phyloP scores from a whole-genome alignment of 2,797 vertebrate genomes.

The Acipenser ruthenus region DNA sequence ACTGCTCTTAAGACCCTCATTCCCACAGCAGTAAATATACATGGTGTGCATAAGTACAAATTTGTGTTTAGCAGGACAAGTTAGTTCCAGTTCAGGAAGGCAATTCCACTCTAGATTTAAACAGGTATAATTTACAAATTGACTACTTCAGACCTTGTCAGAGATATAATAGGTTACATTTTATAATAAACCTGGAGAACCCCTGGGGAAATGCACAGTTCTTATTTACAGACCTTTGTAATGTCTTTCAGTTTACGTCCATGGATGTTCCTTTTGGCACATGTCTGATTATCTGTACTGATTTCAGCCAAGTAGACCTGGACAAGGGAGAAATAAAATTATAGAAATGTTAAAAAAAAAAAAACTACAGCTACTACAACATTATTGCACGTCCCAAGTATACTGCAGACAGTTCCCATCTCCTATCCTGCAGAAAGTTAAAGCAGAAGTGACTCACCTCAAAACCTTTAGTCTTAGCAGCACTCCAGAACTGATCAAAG shows the following conservation, averaged over 20 bases:
- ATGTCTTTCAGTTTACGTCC: constrained; percentile 87
- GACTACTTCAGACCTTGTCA: too few relatives aligned
- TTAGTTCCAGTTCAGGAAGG: too few relatives aligned
- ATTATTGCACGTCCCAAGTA: neutral
- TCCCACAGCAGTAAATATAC: too few relatives aligned
- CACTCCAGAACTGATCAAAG: constrained; percentile 98
- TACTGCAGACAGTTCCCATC: too few relatives aligned
- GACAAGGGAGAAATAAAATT: constrained; percentile 18
- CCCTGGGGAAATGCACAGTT: too few relatives aligned
- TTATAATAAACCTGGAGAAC: too few relatives aligned
- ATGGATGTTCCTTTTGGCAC: constrained; percentile 91
- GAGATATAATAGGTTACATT: too few relatives aligned
- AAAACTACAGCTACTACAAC: neutral
- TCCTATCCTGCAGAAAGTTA: neutral
- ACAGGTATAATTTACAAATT: too few relatives aligned
- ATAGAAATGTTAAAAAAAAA: neutral
- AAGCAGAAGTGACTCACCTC: constrained; percentile 63
- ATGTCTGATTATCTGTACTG: constrained; percentile 84
- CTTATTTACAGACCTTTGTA: constrained; percentile 64
- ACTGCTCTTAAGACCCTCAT: too few relatives aligned
- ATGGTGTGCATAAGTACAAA: too few relatives aligned
- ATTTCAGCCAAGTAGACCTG: constrained; percentile 97
- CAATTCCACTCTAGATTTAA: too few relatives aligned
- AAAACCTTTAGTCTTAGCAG: constrained; percentile 97
- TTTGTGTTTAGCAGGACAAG: too few relatives aligned